phyloP scores from a whole-genome alignment of 2,888 invertebrate genomes.

The Laspeyria flexula region DNA sequence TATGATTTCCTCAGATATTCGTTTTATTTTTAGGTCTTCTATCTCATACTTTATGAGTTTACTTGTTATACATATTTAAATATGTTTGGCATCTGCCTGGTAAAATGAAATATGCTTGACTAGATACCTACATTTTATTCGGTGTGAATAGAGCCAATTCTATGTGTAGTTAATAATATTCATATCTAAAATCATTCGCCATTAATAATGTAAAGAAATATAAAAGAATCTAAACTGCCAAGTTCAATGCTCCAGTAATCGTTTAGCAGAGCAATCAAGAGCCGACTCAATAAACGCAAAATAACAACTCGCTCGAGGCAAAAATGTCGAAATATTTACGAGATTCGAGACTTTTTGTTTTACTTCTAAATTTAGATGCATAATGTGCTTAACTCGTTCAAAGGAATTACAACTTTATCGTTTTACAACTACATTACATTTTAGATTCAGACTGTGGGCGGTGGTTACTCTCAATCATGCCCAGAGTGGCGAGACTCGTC shows the following conservation, averaged over 20 bases:
- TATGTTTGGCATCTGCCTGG: not conserved
- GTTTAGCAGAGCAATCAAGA: slow-evolving; percentile 68
- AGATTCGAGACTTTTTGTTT: slow-evolving; percentile 71
- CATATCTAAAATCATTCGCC: slow-evolving; percentile 23
- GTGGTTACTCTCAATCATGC: slow-evolving; percentile 60
- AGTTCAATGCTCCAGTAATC: slow-evolving; percentile 76
- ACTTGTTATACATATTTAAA: slow-evolving; percentile 1
- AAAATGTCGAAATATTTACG: slow-evolving; percentile 79
- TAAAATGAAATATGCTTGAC: slow-evolving; percentile 3
- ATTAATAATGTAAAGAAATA: slow-evolving; percentile 41
- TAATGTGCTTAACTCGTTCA: slow-evolving; percentile 54
- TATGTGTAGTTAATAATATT: slow-evolving; percentile 6
- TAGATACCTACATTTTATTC: slow-evolving; percentile 7
- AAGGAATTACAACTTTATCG: slow-evolving; percentile 61
- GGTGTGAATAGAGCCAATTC: slow-evolving; percentile 10
- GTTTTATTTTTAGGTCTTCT: slow-evolving; percentile 6
- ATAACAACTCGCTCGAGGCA: slow-evolving; percentile 69
- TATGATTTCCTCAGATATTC: slow-evolving; percentile 3
- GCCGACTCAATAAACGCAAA: slow-evolving; percentile 74
- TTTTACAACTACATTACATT: slow-evolving; percentile 56
- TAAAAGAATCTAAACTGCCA: slow-evolving; percentile 53
- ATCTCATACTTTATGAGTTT: slow-evolving; percentile 3
- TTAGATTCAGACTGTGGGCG: slow-evolving; percentile 49
- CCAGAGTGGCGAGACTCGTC: slow-evolving; percentile 51
- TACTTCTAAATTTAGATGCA: slow-evolving; percentile 62